Percentiles rank a stretch among this genome's conserved stretches.
These are phyloP conservation scores for Cherax quadricarinatus DNA, from an alignment of 1,140 invertebrate genomes.

Conservation along the genomic window DNA sequence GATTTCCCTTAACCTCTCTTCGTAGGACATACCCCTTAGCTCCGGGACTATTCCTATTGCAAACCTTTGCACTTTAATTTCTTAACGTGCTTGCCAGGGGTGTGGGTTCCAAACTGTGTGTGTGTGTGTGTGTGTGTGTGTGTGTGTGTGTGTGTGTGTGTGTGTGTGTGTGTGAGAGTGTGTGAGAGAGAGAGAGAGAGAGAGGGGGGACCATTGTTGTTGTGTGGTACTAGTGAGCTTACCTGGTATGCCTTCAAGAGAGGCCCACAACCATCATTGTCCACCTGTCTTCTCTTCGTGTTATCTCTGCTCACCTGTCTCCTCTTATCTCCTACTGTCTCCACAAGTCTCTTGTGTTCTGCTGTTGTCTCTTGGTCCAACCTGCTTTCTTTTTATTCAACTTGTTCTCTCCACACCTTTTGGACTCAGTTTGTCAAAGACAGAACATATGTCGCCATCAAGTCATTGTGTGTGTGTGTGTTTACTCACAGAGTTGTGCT, in stretches of 20 bases:
- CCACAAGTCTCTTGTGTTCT: not conserved
- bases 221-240: not conserved
- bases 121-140: not conserved
- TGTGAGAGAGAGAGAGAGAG: not conserved
- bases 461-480: no score
- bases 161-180: not conserved
- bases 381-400: not conserved
- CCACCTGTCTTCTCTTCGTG: not conserved
- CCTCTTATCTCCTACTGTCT: conserved; percentile 5
- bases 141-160: conserved; percentile 22
- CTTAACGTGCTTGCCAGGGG: no score
- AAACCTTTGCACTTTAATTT: no score
- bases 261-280: not conserved
- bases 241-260: not conserved
- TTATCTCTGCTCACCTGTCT: not conserved
- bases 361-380: not conserved
- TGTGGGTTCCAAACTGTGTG: not conserved
- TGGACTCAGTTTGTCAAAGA: no score
- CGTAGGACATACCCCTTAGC: no score
- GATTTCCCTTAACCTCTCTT: no score
- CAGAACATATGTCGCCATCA: no score
- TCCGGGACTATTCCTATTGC: no score
- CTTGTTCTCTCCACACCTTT: not conserved
- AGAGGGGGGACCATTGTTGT: not conserved
- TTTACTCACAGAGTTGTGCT: no score